A percentile compares a stretch with the other conserved stretches of the same genome.
Conservation (phyloP, 2,888 invertebrate genomes). For the Protula sp. region DNA sequence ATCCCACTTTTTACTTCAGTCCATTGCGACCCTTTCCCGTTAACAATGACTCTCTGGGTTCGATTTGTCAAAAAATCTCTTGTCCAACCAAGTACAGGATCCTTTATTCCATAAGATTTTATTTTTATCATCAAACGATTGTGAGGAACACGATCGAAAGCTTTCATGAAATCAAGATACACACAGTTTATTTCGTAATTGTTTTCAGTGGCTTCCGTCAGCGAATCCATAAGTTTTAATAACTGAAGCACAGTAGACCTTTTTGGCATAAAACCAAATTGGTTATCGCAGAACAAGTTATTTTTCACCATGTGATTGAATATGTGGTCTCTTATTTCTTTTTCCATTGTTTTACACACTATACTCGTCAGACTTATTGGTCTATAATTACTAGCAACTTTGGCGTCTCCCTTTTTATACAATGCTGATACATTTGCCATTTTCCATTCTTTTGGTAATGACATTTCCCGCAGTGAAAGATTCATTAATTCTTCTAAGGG, state of each 20-base stretch:
- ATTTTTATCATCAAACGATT: neutral
- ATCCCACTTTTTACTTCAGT: neutral
- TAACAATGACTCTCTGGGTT: neutral
- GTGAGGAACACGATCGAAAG: neutral
- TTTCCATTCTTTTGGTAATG: neutral
- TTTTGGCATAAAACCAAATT: neutral
- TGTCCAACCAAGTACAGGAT: too few relatives aligned
- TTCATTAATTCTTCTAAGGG: too few relatives aligned
- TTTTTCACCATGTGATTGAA: neutral
- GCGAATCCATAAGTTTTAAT: neutral
- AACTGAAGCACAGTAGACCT: neutral
- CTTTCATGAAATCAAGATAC: neutral
- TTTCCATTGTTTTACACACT: neutral
- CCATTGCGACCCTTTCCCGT: neutral
- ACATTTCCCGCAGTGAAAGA: too few relatives aligned
- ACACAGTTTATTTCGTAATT: neutral
- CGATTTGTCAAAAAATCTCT: neutral
- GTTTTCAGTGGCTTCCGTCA: neutral
- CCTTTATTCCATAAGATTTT: neutral
- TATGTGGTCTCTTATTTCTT: neutral
- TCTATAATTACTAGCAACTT: neutral
- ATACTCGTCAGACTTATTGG: neutral
- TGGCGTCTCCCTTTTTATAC: neutral
- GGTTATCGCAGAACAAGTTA: neutral
- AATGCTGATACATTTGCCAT: neutral